Conservation (phyloP, 2,888 invertebrate genomes). For the Exephanes ischioxanthus region DNA sequence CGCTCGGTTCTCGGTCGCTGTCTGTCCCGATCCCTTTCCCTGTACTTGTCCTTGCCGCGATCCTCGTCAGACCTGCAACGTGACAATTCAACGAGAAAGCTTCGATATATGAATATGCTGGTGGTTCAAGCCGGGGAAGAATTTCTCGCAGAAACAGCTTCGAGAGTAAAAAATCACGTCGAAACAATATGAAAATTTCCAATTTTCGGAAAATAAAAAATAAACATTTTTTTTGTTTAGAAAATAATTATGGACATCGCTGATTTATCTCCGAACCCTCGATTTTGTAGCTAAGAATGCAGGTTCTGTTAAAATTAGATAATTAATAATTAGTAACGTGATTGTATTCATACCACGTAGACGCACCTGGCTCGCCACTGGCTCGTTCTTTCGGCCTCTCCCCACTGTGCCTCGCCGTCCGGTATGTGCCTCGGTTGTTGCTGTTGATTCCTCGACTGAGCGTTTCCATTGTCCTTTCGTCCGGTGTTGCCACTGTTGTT, state of each 20-base stretch:
- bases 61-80: constrained; percentile 84
- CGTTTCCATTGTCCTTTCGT: constrained; percentile 81
- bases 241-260: background rate
- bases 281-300: background rate
- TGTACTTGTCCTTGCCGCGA: constrained; percentile 79
- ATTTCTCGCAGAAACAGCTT: constrained; percentile 11
- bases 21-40: constrained; percentile 79
- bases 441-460: constrained; percentile 67
- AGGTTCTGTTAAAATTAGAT: background rate
- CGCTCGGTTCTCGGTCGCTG: constrained; percentile 74
- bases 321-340: constrained; percentile 78
- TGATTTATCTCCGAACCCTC: background rate
- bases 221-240: too few relatives aligned
- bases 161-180: background rate
- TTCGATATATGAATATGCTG: constrained; percentile 65
- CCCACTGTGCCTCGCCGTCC: constrained; percentile 84
- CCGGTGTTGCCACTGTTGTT: constrained; percentile 68
- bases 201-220: too few relatives aligned
- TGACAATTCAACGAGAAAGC: constrained; percentile 67
- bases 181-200: too few relatives aligned
- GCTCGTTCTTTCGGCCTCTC: constrained; percentile 84
- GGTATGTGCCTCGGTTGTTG: constrained; percentile 82
- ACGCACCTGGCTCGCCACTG: constrained; percentile 85
- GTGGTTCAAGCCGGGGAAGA: constrained; percentile 23
- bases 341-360: constrained; percentile 83